These are phyloP conservation scores for Agonopterix heracliana DNA, from an alignment of 2,888 invertebrate genomes.

Conservation along the genomic window DNA sequence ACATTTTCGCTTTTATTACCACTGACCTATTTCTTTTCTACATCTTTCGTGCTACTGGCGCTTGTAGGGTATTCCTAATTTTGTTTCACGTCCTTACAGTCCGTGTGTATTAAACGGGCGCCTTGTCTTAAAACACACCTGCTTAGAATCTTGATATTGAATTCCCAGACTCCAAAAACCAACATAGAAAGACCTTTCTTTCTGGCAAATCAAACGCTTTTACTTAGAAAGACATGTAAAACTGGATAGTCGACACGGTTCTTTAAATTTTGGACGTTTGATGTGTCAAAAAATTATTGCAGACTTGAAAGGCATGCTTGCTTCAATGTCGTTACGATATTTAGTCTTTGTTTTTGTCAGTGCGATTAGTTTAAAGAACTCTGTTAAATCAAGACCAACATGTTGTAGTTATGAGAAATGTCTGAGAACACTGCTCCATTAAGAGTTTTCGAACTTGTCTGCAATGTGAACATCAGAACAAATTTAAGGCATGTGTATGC, in stretches of 20 bases:
- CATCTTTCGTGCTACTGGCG: too few species aligned
- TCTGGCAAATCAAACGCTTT: constrained; percentile 33
- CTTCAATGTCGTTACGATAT: not conserved
- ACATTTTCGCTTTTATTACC: too few species aligned
- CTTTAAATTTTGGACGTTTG: constrained; percentile 28
- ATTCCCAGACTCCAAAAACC: constrained; percentile 55
- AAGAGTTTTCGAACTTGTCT: too few species aligned
- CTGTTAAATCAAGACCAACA: too few species aligned
- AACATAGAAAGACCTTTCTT: constrained; percentile 39
- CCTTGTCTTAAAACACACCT: constrained; percentile 66
- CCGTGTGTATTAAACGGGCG: constrained; percentile 28
- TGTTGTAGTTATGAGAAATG: too few species aligned
- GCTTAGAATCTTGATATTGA: constrained; percentile 67
- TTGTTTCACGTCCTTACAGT: not conserved
- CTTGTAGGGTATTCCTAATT: too few species aligned
- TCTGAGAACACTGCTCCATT: too few species aligned
- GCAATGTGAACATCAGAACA: too few species aligned
- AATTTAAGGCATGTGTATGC: too few species aligned
- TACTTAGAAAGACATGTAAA: constrained; percentile 16
- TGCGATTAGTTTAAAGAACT: too few species aligned
- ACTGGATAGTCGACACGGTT: constrained; percentile 29
- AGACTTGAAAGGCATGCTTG: constrained; percentile 17
- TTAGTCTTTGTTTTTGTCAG: too few species aligned
- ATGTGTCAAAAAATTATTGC: constrained; percentile 37
- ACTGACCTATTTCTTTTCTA: too few species aligned